phyloP scores from a whole-genome alignment of 2,113 vertebrate species.

The Microcebus lehilahytsara region DNA sequence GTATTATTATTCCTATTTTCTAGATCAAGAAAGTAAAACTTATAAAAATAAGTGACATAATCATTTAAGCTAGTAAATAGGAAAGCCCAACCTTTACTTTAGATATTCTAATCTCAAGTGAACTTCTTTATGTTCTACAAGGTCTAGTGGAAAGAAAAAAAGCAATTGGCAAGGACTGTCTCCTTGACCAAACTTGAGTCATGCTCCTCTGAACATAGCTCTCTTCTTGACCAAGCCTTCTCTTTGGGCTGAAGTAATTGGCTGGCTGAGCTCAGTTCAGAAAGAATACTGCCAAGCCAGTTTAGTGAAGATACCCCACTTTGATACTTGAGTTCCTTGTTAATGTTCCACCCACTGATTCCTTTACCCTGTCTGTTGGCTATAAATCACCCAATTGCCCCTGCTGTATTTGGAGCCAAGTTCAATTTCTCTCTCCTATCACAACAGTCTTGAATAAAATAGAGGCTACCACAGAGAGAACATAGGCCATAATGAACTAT shows the following conservation, averaged over 20 bases:
- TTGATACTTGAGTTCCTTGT: background rate
- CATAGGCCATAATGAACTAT: background rate
- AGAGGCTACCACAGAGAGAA: background rate
- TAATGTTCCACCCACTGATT: background rate
- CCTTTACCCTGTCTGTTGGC: accelerated
- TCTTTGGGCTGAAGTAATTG: background rate
- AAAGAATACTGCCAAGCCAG: background rate
- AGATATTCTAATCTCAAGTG: background rate
- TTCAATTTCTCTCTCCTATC: background rate
- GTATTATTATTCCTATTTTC: background rate
- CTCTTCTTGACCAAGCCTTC: background rate
- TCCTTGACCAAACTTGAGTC: background rate
- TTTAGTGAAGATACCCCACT: background rate
- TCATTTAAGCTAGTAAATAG: background rate
- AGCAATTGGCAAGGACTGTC: background rate
- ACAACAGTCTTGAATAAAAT: background rate
- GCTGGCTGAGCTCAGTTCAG: background rate
- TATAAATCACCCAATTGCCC: background rate
- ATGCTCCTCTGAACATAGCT: background rate
- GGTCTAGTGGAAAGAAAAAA: background rate
- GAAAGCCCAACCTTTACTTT: background rate
- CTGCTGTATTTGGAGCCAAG: background rate
- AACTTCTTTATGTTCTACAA: background rate
- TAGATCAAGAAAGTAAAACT: background rate
- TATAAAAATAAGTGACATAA: background rate